Base-by-base conservation (phyloP, 2,888 invertebrate species). In the Ormyrus pomaceus region DNA sequence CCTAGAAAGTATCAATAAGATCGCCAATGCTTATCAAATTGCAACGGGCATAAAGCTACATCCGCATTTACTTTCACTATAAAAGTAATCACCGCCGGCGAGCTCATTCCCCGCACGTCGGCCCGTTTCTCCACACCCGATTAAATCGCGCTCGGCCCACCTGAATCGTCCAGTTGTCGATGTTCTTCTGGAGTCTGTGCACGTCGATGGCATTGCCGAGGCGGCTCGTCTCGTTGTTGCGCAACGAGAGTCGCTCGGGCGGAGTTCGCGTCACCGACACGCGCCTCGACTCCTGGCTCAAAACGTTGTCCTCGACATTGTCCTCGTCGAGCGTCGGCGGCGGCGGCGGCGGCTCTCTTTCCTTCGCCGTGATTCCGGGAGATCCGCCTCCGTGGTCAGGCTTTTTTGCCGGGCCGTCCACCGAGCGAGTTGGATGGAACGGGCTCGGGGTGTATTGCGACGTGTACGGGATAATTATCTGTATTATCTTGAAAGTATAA, bases 391-490 rank as follows among this genome's bases (percentile, higher is more conserved):
- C 19, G 19, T 19, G 11, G 2, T 6, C 13, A 10, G 9, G 3
- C 19, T 62, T 61, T 6, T 58, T 68, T 19, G 1, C 10, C 5
- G 61, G 58, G 6, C 65, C 61, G 58, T 69, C 19, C 81, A 89
- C 85, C 8, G 87, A 86, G 46, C 84, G 79, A 51, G 87, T 83
- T 81, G 88, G 86, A 82, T 92, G 91, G 82, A 93, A 93, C 9
- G 93, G 92, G 71, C 92, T 91, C 7, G 93, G 92, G 13, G 92
- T 92, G 75, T 92, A 92, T 81, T 92, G 93, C 62, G 93, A 94
- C 2, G 95, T 95, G 85, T 96, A 96, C 0, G 96, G 96, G 80
- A 96, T 95, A 75, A 96, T 95, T 74, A 96, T 95, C 91, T 96
- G 96, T 7, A 82, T 81, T 6, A 95, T 93, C 88, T 95, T 92